A percentile compares a stretch with the other conserved stretches of the same genome.
Evolutionary conservation across 2,888 invertebrate genomes (phyloP).

Genomic region (Schizotus pectinicornis): DNA sequence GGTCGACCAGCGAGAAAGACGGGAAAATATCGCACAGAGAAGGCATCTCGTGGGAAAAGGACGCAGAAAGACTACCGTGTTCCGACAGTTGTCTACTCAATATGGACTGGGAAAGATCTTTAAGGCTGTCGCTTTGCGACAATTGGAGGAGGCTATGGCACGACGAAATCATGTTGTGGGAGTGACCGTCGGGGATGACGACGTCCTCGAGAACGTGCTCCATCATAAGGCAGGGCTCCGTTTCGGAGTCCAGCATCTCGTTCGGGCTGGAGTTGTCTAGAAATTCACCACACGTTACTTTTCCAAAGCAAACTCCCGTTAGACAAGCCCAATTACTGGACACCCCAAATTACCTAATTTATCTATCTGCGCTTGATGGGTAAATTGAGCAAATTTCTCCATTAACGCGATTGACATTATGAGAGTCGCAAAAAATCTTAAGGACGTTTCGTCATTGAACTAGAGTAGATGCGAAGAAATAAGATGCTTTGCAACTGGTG

Average conservation of each 20-base stretch:
- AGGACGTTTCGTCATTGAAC: too few relatives aligned
- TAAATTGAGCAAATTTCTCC: too few relatives aligned
- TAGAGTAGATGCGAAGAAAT: too few relatives aligned
- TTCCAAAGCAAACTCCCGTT: too few relatives aligned
- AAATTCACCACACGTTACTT: slow-evolving; percentile 5
- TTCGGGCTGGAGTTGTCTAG: slow-evolving; percentile 75
- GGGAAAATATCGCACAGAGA: slow-evolving; percentile 61
- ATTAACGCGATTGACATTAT: too few relatives aligned
- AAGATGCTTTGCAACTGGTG: too few relatives aligned
- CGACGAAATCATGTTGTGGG: slow-evolving; percentile 72
- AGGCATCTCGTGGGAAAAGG: slow-evolving; percentile 50
- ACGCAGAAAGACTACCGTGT: slow-evolving; percentile 56
- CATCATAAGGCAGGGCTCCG: slow-evolving; percentile 82
- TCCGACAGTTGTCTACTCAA: slow-evolving; percentile 11
- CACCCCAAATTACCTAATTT: too few relatives aligned
- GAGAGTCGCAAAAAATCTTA: too few relatives aligned
- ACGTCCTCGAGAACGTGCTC: slow-evolving; percentile 76
- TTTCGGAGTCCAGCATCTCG: slow-evolving; percentile 81
- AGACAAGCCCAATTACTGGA: too few relatives aligned
- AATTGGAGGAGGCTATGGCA: slow-evolving; percentile 61
- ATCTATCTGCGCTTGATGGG: too few relatives aligned
- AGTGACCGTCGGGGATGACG: slow-evolving; percentile 67
- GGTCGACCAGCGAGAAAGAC: slow-evolving; percentile 69
- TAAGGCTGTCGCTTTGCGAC: slow-evolving; percentile 69
- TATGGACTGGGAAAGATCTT: slow-evolving; percentile 66